Conservation (phyloP, 1,140 invertebrate genomes). For the Atopsyche davidsoni region DNA sequence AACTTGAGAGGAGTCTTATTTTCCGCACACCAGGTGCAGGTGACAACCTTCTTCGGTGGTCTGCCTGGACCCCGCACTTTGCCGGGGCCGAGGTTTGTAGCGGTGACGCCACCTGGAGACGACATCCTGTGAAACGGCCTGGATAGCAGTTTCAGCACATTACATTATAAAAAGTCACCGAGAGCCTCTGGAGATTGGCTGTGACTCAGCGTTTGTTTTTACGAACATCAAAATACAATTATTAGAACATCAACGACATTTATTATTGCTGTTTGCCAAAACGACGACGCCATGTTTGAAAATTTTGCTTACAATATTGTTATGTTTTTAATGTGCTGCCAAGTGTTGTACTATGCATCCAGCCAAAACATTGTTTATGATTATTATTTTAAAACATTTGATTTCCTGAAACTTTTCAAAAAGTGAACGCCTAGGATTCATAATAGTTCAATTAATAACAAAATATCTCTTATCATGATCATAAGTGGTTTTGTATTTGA, state of each 20-base stretch:
- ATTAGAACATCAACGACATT: conserved; percentile 10
- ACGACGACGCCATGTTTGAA: conserved; percentile 20
- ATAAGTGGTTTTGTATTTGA: no score
- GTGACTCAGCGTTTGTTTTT: no score
- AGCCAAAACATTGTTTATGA: no score
- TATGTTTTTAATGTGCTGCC: no score
- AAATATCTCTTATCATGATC: no score
- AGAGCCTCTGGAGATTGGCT: background rate
- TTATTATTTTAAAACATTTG: no score
- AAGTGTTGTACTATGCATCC: no score
- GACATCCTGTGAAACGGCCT: conserved; percentile 18
- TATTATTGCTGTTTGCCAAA: conserved; percentile 21
- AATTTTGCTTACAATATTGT: conserved; percentile 26
- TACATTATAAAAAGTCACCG: conserved; percentile 7
- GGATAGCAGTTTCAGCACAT: background rate
- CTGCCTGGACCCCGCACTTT: conserved; percentile 62
- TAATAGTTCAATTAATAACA: no score
- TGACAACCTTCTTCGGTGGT: conserved; percentile 61
- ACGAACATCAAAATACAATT: conserved; percentile 9
- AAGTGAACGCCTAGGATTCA: no score
- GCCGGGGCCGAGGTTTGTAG: conserved; percentile 46
- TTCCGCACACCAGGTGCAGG: conserved; percentile 81
- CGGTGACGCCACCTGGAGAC: conserved; percentile 35
- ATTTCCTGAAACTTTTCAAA: no score
- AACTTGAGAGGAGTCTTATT: conserved; percentile 75